phyloP scores from a whole-genome alignment of 2,888 invertebrate species.

The Microctonus hyperodae region DNA sequence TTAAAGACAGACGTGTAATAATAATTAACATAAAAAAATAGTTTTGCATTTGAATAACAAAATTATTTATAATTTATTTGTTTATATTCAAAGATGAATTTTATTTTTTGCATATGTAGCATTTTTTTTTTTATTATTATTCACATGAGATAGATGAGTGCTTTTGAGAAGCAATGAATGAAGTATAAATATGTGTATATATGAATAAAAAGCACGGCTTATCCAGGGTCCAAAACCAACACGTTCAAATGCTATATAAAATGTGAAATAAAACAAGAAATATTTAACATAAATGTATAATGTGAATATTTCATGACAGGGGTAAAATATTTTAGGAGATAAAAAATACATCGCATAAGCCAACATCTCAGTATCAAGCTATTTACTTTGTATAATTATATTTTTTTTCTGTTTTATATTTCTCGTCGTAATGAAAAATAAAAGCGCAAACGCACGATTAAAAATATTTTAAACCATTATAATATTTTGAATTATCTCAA shows the following conservation, averaged over 20 bases:
- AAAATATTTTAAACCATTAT: conserved; percentile 19
- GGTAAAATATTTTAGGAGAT: conserved; percentile 42
- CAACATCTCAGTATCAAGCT: conserved; percentile 47
- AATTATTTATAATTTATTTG: conserved; percentile 34
- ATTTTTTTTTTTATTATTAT: conserved; percentile 27
- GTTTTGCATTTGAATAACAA: neutral
- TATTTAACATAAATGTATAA: conserved; percentile 10
- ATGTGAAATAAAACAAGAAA: conserved; percentile 15
- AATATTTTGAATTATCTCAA: conserved; percentile 9
- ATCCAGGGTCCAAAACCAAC: conserved; percentile 40
- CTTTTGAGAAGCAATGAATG: conserved; percentile 22
- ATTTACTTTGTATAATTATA: conserved; percentile 31
- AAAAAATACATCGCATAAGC: conserved; percentile 59
- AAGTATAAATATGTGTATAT: conserved; percentile 24
- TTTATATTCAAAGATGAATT: conserved; percentile 40
- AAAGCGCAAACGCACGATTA: conserved; percentile 1
- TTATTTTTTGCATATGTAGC: conserved; percentile 29
- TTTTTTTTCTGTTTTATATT: conserved; percentile 14
- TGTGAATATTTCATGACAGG: conserved; percentile 51
- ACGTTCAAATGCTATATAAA: conserved; percentile 37
- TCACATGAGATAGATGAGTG: conserved; percentile 30
- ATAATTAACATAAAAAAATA: conserved; percentile 30
- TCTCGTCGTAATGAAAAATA: conserved; percentile 4
- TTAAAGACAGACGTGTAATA: conserved; percentile 1
- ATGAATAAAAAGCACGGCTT: conserved; percentile 40